Percentiles rank a stretch among this genome's conserved stretches.
phyloP scores from a whole-genome alignment of 2,888 invertebrate species.

The Clistopyga incitator region DNA sequence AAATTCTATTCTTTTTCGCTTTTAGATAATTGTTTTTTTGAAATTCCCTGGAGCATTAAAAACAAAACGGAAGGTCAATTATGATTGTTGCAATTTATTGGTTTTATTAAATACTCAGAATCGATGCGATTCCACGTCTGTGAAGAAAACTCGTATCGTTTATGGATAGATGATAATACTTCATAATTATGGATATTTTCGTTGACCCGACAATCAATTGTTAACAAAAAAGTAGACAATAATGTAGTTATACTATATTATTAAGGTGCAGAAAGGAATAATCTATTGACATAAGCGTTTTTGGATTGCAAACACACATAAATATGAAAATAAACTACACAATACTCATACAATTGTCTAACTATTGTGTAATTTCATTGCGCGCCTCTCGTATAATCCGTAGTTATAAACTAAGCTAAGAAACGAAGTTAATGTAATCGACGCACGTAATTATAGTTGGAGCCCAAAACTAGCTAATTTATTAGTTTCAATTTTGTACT shows the following conservation, averaged over 20 bases:
- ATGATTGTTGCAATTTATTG: neutral
- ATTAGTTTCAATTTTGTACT: neutral
- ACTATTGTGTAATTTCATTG: conserved; percentile 55
- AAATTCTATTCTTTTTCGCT: neutral
- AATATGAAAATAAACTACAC: conserved; percentile 60
- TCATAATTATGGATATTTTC: too few relatives aligned
- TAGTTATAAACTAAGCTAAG: neutral
- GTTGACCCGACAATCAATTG: too few relatives aligned
- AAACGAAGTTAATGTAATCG: neutral
- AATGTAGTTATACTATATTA: conserved; percentile 19
- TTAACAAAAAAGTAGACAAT: neutral
- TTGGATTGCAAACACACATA: conserved; percentile 35
- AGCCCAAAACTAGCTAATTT: neutral
- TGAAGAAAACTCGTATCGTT: neutral
- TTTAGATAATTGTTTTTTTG: too few relatives aligned
- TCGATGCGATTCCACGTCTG: neutral
- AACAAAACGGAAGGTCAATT: neutral
- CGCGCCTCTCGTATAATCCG: conserved; percentile 20
- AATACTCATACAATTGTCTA: conserved; percentile 45
- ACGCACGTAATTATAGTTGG: neutral
- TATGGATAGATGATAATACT: too few relatives aligned
- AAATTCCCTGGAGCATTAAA: neutral
- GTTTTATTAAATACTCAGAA: neutral
- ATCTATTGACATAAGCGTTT: conserved; percentile 21
- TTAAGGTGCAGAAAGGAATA: neutral